Base-by-base conservation (phyloP, 2,113 vertebrate species). In the Otus sunia region DNA sequence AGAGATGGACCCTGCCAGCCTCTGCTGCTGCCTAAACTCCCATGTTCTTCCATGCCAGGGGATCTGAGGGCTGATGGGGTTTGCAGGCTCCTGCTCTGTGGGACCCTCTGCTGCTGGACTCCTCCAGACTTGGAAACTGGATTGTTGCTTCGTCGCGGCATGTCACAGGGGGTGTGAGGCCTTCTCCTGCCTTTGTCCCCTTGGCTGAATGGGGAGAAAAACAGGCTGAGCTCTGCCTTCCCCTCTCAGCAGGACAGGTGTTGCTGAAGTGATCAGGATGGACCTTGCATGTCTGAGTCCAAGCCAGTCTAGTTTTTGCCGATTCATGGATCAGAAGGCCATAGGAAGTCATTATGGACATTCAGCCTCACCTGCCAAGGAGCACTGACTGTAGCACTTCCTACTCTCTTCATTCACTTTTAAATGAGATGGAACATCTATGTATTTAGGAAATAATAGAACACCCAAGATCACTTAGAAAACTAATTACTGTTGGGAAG, bases 401-500 rank as follows among this genome's bases (percentile, higher is more conserved):
- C 36, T 13, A 10, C 12, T 45, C 30, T 73, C 47, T 66, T 84
- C 50, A 23, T 76, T 4, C 0, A 12, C 22, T 92, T 68, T 83
- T 58, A 50, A 90, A 74, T 80, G 19, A 74, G 37, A 15, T 71
- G 25, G 53, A 88, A 45, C 30, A 36, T 39, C 55, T 2, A 17
- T 9, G 36, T 37, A 43, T 91, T 93, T 29, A 82, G 16, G 56
- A 62, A 93, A 75, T 52, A 91, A 81, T 85, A 60, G 75, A 85
- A 36, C 23, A 79, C 6, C 14, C 30, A 55, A 64, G 6, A 43
- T 93, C 43, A 60, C 22, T 69, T 86, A 25, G 88, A 60, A 69
- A 78, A 1, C 6, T 39, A n/a, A 49, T 91, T 81, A 66, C 7
- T 69, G 6, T 53, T 77, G 30, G 34, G 20, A 80, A 72, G 26